Percentiles rank a stretch among this genome's conserved stretches.
Evolutionary conservation across 2,113 vertebrate genomes (phyloP).

Genomic region (Hyperopisus bebe): DNA sequence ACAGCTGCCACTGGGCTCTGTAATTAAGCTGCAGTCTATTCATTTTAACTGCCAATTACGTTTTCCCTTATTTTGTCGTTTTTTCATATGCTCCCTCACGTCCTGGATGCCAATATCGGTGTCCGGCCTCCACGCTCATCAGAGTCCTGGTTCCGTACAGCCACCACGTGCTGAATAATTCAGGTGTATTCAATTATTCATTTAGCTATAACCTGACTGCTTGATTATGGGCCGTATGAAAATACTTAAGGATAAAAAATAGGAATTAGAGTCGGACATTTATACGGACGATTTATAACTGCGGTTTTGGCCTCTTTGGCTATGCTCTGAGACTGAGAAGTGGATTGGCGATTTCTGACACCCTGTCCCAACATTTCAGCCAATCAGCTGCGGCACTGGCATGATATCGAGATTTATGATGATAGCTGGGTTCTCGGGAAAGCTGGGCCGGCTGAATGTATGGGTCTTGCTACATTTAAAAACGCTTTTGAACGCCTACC

Average conservation of each 20-base stretch:
- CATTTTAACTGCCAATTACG: constrained; percentile 13
- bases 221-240: not conserved
- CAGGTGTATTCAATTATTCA: constrained; percentile 24
- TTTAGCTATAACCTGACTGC: constrained; percentile 10
- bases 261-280: not conserved
- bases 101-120: not conserved
- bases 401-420: not conserved
- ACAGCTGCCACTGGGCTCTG: not conserved
- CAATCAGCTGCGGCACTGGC: not conserved
- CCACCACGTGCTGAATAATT: constrained; percentile 18
- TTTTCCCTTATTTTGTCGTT: not conserved
- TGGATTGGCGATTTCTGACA: not conserved
- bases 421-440: not conserved
- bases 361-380: not conserved
- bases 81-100: not conserved
- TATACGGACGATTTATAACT: not conserved
- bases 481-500: not conserved
- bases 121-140: not conserved
- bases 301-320: not conserved
- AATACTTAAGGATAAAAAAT: not conserved
- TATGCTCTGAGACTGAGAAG: not conserved
- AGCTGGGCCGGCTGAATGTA: not conserved
- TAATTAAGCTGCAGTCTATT: constrained; percentile 5
- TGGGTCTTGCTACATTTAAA: not conserved
- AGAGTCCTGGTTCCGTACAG: not conserved